Conservation (phyloP, 2,113 vertebrate species). For the Proteles cristata region DNA sequence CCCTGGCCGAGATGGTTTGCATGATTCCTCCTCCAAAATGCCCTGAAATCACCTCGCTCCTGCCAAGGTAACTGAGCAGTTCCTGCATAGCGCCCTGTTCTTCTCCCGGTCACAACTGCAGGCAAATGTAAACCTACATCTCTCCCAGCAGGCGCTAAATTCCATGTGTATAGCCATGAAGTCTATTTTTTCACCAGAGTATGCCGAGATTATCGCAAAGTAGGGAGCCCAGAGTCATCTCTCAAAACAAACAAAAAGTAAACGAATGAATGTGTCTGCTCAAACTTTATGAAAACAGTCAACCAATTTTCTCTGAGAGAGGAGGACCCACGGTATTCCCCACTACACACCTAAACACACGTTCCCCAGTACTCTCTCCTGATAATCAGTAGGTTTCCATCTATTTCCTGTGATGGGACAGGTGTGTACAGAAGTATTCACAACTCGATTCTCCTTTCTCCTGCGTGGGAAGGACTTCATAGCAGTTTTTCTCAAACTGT, state of each 20-base stretch:
- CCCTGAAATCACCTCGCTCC: neutral
- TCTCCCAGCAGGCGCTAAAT: neutral
- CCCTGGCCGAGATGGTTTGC: neutral
- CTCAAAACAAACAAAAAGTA: neutral
- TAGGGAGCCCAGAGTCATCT: neutral
- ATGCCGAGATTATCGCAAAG: neutral
- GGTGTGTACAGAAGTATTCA: too few relatives aligned
- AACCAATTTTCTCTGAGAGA: neutral
- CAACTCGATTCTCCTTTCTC: too few relatives aligned
- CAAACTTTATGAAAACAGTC: neutral
- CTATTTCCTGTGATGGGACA: neutral
- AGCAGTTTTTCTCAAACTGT: neutral
- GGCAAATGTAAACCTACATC: neutral
- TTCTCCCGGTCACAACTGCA: neutral
- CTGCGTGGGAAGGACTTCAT: neutral
- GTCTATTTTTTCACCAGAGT: neutral
- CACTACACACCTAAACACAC: neutral
- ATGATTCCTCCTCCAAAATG: neutral
- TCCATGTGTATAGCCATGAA: too few relatives aligned
- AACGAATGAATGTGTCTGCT: neutral
- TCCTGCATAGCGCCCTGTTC: too few relatives aligned
- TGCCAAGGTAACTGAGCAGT: neutral
- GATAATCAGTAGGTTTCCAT: too few relatives aligned
- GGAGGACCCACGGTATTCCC: too few relatives aligned
- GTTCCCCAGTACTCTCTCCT: neutral